Evolutionary conservation across 2,888 invertebrate genomes (phyloP), one percentile per base, ranked within the genome.

Genomic region (Drosophila longiperda): DNA sequence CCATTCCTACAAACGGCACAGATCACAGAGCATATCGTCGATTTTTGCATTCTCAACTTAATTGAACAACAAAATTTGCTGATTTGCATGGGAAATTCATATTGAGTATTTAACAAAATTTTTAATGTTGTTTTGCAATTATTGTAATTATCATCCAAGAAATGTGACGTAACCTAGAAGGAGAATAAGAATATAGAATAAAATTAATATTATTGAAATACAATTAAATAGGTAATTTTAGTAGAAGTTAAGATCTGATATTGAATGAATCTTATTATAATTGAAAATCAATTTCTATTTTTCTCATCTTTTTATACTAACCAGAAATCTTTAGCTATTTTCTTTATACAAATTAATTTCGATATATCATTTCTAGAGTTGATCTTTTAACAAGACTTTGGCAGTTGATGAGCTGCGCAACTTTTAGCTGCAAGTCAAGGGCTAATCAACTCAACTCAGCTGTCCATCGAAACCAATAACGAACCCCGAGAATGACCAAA

Each of bases 41-140:
- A 62, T 59, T n/a, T 64, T 80, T 53, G 78, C 74, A 80, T 80
- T 82, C 78, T 48, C 54, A 52, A 36, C 26, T 57, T 79, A 76
- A 84, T 84, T 74, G 73, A 74, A 62, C 26, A 69, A 66, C 6
- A 71, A 61, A 73, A 61, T 4, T 73, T 38, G 63, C 62, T 53
- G 64, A 75, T 71, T 88, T 70, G 60, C 73, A 83, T 86, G 89
- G 71, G 89, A 86, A 86, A 32, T 83, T 83, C 68, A 66, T 70
- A 66, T 66, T 60, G 49, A 32, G 33, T 54, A 36, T 68, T 74
- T 67, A 49, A 52, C 26, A 45, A 64, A 9, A 29, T 49, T n/a
- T n/a, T 3, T 20, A 33, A 23, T 23, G 33, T 20, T 63, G 49
- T 34, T 48, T 58, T 58, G 68, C 64, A 52, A 45, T 36, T 54